Evolutionary conservation across 1,140 invertebrate genomes (phyloP), one percentile per base, ranked within the genome.

Genomic region (Chymomyza costata): DNA sequence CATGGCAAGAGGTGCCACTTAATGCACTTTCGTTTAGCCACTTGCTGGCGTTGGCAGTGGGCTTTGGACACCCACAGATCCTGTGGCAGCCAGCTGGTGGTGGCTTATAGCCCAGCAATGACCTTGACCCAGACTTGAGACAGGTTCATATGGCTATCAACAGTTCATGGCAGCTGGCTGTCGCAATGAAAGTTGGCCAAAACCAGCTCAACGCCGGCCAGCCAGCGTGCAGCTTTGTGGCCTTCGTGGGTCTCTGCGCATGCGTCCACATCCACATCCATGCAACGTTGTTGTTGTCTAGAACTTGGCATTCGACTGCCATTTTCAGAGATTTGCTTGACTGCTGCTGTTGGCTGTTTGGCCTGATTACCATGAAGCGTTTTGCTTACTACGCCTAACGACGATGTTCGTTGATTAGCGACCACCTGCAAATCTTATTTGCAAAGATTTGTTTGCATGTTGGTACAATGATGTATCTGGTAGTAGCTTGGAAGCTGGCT

Each of bases 341-440:
- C 21, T 25, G n/a, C n/a, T n/a, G n/a, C n/a, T n/a, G n/a, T n/a
- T n/a, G n/a, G n/a, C n/a, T n/a, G n/a, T n/a, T n/a, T n/a, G 21
- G 71, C 73, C 71, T 63, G 71, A 66, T 78, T 76, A 69, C 59
- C 69, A 76, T 69, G 70, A 49, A 49, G 61, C 16, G n/a, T n/a
- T n/a, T n/a, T n/a, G n/a, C n/a, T n/a, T n/a, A n/a, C n/a, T n/a
- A n/a, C 38, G 63, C 41, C 53, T 76, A 64, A 69, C 51, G 71
- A 59, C 50, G 50, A 59, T 50, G 73, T 65, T 49, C 66, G 61
- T 73, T 73, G 68, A 73, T 73, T 73, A 70, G 73, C 73, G 67
- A 80, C 73, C 71, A 78, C 67, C 71, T 78, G 71, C 66, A 65
- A 71, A 56, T 56, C 54, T 52, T 57, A 71, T 71, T 76, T 70